A percentile compares a stretch with the other conserved stretches of the same genome.
Conservation (phyloP, 2,113 vertebrate species). For the Struthidea cinerea region DNA sequence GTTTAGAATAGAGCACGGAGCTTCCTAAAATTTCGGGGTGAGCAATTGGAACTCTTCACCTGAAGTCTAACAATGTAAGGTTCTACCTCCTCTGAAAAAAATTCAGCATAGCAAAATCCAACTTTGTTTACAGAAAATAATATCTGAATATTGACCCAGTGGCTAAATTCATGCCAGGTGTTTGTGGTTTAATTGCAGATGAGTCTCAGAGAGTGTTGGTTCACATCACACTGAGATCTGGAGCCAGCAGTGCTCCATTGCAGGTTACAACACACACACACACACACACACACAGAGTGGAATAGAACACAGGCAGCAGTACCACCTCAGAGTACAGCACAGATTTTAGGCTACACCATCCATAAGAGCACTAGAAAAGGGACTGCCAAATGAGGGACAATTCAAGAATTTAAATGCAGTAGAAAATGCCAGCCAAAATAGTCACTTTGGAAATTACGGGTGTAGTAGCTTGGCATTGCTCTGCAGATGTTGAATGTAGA, state of each 20-base stretch:
- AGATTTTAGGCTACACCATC: not conserved
- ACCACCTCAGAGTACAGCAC: not conserved
- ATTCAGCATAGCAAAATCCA: not conserved
- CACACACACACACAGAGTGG: not conserved
- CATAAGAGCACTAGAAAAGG: not conserved
- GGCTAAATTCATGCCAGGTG: not conserved
- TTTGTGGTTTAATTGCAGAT: not conserved
- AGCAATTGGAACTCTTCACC: not conserved
- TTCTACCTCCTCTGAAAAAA: not conserved
- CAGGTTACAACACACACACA: not conserved
- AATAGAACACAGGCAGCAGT: not conserved
- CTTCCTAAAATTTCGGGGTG: not conserved
- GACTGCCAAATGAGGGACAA: not conserved
- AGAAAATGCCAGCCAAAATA: not conserved
- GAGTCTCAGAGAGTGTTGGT: not conserved
- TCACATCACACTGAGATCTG: not conserved
- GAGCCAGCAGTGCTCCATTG: not conserved
- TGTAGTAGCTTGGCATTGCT: not conserved
- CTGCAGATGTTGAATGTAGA: not conserved
- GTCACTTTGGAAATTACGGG: not conserved
- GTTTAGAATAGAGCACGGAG: not conserved
- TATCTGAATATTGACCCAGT: not conserved
- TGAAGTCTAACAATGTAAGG: not conserved
- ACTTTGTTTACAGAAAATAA: not conserved
- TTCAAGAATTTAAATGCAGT: not conserved